Base-by-base conservation (phyloP, 2,888 invertebrate species). In the Hylaea fasciaria region DNA sequence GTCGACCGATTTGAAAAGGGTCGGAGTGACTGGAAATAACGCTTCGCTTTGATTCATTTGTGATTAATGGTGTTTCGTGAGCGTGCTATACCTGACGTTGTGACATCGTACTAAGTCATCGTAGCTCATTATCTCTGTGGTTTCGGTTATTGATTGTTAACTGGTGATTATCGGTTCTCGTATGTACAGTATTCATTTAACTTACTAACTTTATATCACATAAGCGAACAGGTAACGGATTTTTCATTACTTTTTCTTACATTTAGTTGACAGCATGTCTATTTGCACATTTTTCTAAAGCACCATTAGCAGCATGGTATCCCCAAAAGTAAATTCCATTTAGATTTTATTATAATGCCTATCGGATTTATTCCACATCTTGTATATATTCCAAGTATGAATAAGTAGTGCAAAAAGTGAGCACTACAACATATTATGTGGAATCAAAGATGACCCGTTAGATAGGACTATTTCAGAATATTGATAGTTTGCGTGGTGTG, bases 21-120 rank as follows among this genome's bases (percentile, higher is more conserved):
- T 70, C 65, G 64, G 73, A 78, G 81, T 80, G 80, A 74, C 72
- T 73, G 74, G 32, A 32, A 72, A 69, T 85, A 86, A 87, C 69
- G 88, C 88, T 87, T 87, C 64, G 87, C 87, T 86, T 80, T 71
- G 49, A 73, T 73, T 81, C 85, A 86, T 80, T 77, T 76, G 78
- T 85, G 64, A 79, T 78, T 87, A 86, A 86, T 83, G 32, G 64
- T 75, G 63, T 75, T 75, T 77, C 76, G 89, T 90, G 89, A 90
- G 90, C 91, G 90, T 70, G 69, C 66, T 66, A 65, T 69, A 64
- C 66, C 68, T 66, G 58, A 58, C 64, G 60, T 58, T 52, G 58
- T 64, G 45, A 64, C 57, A 63, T 66, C 45, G 47, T 57, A 53
- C 35, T 65, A 56, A 61, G 52, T 48, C 63, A 68, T 62, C 39